A percentile compares a stretch with the other conserved stretches of the same genome.
Conservation (phyloP, 1,140 invertebrate genomes). For the Rhagoletis pomonella region DNA sequence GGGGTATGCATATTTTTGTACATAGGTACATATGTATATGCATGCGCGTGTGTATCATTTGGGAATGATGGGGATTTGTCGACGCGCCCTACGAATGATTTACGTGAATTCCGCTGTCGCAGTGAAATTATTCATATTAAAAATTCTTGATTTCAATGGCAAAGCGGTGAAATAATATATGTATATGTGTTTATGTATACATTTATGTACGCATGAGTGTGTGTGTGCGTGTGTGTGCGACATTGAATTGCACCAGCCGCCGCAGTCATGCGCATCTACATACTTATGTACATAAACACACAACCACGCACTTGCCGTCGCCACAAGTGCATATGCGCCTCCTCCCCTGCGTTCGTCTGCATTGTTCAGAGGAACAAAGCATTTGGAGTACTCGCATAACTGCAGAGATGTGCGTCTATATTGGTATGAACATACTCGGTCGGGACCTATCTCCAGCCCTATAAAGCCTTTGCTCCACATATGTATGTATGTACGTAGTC, state of each 20-base stretch:
- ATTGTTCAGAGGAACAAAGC: slow-evolving; percentile 29
- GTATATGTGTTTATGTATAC: background rate
- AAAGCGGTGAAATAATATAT: slow-evolving; percentile 42
- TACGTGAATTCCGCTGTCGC: slow-evolving; percentile 50
- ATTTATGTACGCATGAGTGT: background rate
- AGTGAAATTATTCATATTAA: slow-evolving; percentile 51
- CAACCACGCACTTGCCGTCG: background rate
- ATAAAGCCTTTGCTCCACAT: background rate
- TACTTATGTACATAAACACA: background rate
- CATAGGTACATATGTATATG: background rate
- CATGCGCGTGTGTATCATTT: background rate
- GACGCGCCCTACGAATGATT: slow-evolving; percentile 49
- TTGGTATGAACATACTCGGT: no score
- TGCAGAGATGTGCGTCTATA: background rate
- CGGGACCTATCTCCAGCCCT: background rate
- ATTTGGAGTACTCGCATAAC: slow-evolving; percentile 23
- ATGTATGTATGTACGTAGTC: no score
- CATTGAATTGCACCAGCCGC: slow-evolving; percentile 37
- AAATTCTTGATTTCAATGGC: slow-evolving; percentile 51
- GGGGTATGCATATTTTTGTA: background rate
- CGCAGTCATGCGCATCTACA: slow-evolving; percentile 7
- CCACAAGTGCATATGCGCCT: slow-evolving; percentile 17
- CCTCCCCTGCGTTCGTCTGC: no score
- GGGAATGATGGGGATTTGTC: slow-evolving; percentile 36
- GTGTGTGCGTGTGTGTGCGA: background rate